Base-by-base conservation (phyloP, 2,113 vertebrate genomes). In the Zapus hudsonius region DNA sequence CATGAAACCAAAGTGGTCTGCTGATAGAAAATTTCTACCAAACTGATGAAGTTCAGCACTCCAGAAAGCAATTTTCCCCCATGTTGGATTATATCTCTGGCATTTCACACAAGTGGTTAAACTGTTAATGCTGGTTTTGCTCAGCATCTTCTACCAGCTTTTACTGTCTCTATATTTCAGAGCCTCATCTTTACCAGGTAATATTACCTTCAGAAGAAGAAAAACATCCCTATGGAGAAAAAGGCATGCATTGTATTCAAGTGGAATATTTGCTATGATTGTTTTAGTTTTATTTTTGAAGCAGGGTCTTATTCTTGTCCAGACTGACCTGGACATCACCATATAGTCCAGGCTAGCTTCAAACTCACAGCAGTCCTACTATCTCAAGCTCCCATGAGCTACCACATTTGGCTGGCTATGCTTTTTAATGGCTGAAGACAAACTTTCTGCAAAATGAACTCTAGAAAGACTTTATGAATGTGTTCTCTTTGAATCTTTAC, bases 61-160 rank as follows among this genome's bases (percentile, higher is more conserved):
- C 40, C 33, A 89, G 74, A 87, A 93, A 74, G 42, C 93, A 84
- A 90, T 84, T 47, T 90, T 2, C 13, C n/a, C 66, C 61, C 20
- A 90, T 61, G 92, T 92, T 82, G 57, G 31, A 95, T 90, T 87
- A 88, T 38, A 31, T 55, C 31, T 59, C 40, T 38, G 17, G 27
- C 86, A 84, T 88, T 93, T 83, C 87, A 78, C 57, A 90, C 38
- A 91, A 92, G 27, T 79, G 73, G 95, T 91, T 59, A 11, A 44
- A 93, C 91, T 67, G 72, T 57, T 95, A 75, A 89, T 29, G 91
- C 86, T 72, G 91, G 59, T 59, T 57, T 90, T 96, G 78, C 87
- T 81, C 86, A 95, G 84, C 78, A 91, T 38, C 19, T 85, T 95
- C 78, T 15, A 76, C 33, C 83, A 52, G 74, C 61, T 94, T 96